phyloP scores from a whole-genome alignment of 2,113 vertebrate species.

The Herpailurus yagouaroundi region DNA sequence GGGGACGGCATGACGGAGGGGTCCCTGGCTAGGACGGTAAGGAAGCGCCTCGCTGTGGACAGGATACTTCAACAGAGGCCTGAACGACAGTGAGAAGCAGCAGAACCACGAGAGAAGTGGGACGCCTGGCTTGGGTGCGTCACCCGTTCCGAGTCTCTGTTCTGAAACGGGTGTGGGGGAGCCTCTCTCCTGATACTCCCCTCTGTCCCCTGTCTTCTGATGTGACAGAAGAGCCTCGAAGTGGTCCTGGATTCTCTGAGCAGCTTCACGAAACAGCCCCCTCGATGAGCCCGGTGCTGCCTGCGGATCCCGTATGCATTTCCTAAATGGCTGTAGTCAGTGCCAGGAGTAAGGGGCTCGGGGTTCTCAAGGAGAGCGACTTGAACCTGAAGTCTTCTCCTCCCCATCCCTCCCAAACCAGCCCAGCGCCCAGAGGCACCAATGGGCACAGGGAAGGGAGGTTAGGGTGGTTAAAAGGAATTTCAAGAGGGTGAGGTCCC shows the following conservation, averaged over 20 bases:
- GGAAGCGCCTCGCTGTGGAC: background rate
- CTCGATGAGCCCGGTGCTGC: background rate
- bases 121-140: fast-evolving
- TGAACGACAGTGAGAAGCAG: background rate
- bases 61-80: background rate
- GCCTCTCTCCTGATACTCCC: background rate
- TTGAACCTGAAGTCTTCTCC: background rate
- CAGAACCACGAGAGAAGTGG: fast-evolving
- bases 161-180: background rate
- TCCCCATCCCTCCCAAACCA: background rate
- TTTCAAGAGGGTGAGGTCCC: background rate
- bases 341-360: background rate
- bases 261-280: background rate
- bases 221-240: background rate
- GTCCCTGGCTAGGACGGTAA: background rate
- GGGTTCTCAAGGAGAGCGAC: background rate
- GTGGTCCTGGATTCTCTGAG: background rate
- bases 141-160: fast-evolving
- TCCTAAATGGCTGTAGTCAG: background rate
- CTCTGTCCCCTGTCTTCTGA: background rate
- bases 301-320: background rate
- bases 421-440: background rate
- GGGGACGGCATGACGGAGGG: no score
- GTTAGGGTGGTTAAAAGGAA: background rate
- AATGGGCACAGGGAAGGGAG: background rate